Conservation (phyloP, 2,113 vertebrate genomes). For the Spea multiplicata region DNA sequence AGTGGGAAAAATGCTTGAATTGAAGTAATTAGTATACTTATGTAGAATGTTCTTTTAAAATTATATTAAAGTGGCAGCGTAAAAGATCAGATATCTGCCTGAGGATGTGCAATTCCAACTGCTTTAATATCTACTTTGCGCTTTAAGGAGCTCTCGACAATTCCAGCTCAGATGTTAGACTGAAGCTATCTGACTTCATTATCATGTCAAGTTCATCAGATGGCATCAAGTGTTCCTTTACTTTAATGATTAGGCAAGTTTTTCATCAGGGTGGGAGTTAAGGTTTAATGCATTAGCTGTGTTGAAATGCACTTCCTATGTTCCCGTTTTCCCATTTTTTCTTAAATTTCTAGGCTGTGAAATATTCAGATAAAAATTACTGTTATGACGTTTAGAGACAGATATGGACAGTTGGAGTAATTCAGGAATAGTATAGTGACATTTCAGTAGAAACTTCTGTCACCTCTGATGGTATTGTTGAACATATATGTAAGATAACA, state of each 20-base stretch:
- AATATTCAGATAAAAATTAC: neutral
- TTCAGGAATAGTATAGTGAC: too few species aligned
- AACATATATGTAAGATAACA: too few species aligned
- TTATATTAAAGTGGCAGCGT: too few species aligned
- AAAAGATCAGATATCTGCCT: too few species aligned
- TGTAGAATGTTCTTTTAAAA: too few species aligned
- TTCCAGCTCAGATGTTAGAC: neutral
- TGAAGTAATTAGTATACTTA: too few species aligned
- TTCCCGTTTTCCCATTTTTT: neutral
- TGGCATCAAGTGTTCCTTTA: neutral
- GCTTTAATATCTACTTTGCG: too few species aligned
- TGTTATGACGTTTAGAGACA: neutral
- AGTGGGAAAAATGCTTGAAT: too few species aligned
- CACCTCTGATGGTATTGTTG: too few species aligned
- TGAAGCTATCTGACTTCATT: neutral
- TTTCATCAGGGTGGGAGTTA: neutral
- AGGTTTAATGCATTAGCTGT: neutral
- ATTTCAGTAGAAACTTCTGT: too few species aligned
- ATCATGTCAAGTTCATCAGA: neutral
- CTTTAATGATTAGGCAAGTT: neutral
- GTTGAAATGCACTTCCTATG: neutral
- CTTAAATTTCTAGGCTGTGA: neutral
- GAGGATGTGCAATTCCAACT: too few species aligned
- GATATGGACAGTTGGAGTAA: neutral
- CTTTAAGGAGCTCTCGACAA: constrained; percentile 8